Percentiles rank a stretch among this genome's conserved stretches.
Evolutionary conservation across 1,140 invertebrate species (phyloP).

Genomic region (Hyposmocoma kahamanoa): DNA sequence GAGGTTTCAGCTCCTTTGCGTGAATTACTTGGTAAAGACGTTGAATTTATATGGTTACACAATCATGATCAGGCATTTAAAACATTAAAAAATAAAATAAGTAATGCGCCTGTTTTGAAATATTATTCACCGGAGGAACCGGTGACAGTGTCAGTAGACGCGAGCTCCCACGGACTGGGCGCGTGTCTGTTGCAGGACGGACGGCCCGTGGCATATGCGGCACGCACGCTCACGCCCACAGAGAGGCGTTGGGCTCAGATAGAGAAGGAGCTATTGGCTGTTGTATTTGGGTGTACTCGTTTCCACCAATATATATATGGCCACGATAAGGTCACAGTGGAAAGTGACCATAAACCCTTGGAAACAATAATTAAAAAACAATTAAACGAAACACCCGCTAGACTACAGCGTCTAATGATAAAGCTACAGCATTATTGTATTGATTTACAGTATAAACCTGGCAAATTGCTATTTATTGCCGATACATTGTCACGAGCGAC

Average conservation of each 20-base stretch:
- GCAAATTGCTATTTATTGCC: background rate
- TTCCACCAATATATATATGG: constrained; percentile 24
- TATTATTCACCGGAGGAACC: constrained; percentile 24
- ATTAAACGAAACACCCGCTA: constrained; percentile 36
- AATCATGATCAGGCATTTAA: constrained; percentile 35
- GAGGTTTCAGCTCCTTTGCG: constrained; percentile 25
- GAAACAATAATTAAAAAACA: constrained; percentile 51
- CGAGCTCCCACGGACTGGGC: constrained; percentile 23
- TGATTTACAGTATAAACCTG: constrained; percentile 1
- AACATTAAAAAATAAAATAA: constrained; percentile 37
- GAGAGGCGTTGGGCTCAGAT: constrained; percentile 38
- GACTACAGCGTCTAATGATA: constrained; percentile 24
- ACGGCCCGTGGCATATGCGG: constrained; percentile 28
- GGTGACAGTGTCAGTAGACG: constrained; percentile 17
- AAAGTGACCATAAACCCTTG: constrained; percentile 65
- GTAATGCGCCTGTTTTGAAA: constrained; percentile 22
- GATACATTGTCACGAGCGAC: constrained; percentile 5
- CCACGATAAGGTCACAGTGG: constrained; percentile 20
- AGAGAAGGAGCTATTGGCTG: constrained; percentile 42
- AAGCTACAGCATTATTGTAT: background rate
- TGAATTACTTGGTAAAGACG: constrained; percentile 35
- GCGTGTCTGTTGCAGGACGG: constrained; percentile 26
- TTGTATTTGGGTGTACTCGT: constrained; percentile 30
- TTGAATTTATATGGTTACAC: constrained; percentile 37
- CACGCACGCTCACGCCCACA: constrained; percentile 31